Base-by-base conservation (phyloP, 1,140 invertebrate genomes). In the Drosophila lini region DNA sequence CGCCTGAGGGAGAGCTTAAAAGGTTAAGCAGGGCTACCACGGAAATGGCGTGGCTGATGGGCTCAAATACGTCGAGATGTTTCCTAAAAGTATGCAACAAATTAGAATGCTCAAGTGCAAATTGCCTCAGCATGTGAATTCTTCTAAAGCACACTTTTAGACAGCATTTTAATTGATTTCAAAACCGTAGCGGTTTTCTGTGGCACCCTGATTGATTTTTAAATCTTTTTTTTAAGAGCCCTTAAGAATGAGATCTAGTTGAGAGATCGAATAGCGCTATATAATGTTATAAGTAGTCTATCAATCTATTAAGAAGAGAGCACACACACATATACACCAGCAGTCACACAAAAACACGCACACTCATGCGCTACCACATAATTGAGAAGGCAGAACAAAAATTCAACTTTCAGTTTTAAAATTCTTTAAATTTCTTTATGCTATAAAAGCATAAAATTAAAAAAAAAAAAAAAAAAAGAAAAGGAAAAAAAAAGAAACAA, bases 201-300 rank as follows among this genome's bases (percentile, higher is more conserved):
- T 55, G 52, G 8, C 19, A 55, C 13, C 13, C 13, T 25, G 52
- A 10, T 25, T n/a, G 13, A 38, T 36, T 55, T 53, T 4, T 48
- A 60, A 22, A 61, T 84, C 78, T 81, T 69, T 77, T 89, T 84
- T 67, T 78, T 77, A 78, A 78, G 84, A 89, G 84, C 84, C 80
- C 70, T 63, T 84, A 75, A 88, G 76, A 67, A 60, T 38, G 41
- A 71, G 44, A 71, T 50, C 45, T 76, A 78, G 64, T 68, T 64
- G 62, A 70, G 81, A 78, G 65, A 69, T 69, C 61, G 36, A 67
- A 67, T 50, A 44, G 57, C 22, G 62, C 36, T 22, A 19, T 59
- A 34, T 71, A 59, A 64, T 74, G 56, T 62, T 88, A 74, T 88
- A 86, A 86, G 82, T 88, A 88, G 45, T 38, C 19, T 53, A 53